Base-by-base conservation (phyloP, 2,888 invertebrate species). In the Andrena bicolor region DNA sequence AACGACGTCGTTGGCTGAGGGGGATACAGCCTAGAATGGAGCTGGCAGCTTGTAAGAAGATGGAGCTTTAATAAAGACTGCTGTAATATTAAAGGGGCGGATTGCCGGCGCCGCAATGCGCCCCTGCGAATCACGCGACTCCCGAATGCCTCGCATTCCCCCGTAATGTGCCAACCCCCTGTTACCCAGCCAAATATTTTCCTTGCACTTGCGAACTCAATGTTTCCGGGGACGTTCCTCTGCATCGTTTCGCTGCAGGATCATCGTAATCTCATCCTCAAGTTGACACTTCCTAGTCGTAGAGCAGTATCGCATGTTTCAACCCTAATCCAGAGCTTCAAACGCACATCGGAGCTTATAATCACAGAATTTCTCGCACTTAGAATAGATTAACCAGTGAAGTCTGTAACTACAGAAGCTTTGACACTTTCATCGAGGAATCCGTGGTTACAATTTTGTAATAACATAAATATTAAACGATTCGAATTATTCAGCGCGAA, bases 51-150 rank as follows among this genome's bases (percentile, higher is more conserved):
- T 70, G 76, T 85, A 87, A 87, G 85, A 83, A 85, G 80, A 76
- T 53, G 78, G 56, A 66, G 81, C 84, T 88, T 82, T 86, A 87
- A 88, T 88, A 88, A 88, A 88, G 81, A 72, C 79, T 53, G 65
- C 53, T 82, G 65, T 80, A 79, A 79, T 80, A 80, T 80, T 84
- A 87, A 76, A 70, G 65, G 28, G 61, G 28, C 28, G 60, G 64
- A 82, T 70, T 65, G 58, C 20, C 32, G 48, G 32, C 56, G 6
- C 48, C 32, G 58, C 49, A 69, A 35, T 58, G 79, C 30, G 69
- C 35, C 58, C 58, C 61, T 69, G 41, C 63, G 70, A 71, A 65
- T 80, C 78, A 64, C 66, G 77, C 30, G 58, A 13, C 64, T 53
- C 20, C 2, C 23, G 8, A 41, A 23, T 56, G n/a, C 30, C 32